Conservation (phyloP, 2,113 vertebrate species). For the Platanista minor region DNA sequence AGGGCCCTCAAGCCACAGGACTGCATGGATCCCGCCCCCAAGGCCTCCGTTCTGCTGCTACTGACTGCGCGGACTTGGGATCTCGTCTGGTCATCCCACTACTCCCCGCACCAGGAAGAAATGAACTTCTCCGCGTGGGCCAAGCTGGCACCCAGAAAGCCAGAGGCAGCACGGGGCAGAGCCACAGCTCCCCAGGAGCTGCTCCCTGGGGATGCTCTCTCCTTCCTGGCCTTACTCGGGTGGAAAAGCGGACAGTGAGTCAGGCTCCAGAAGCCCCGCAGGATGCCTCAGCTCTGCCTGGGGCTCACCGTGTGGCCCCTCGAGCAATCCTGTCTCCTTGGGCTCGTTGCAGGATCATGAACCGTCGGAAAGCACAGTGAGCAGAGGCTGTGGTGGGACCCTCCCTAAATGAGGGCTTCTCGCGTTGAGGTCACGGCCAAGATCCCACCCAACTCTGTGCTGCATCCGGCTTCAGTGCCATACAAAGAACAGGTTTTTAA, state of each 20-base stretch:
- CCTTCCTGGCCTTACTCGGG: neutral
- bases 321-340: accelerated
- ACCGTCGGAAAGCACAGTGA: accelerated
- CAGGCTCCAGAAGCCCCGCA: neutral
- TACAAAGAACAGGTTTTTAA: neutral
- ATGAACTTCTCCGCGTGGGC: neutral
- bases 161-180: neutral
- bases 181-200: neutral
- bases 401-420: neutral
- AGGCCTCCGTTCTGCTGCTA: neutral
- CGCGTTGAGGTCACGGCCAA: neutral
- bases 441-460: neutral
- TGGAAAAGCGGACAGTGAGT: neutral
- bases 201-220: neutral
- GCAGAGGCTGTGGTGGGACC: neutral
- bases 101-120: neutral
- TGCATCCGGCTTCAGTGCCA: neutral
- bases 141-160: neutral
- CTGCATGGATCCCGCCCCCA: neutral
- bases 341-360: neutral
- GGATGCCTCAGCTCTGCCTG: neutral
- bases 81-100: neutral
- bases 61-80: neutral
- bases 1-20: neutral
- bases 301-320: accelerated